Evolutionary conservation across 2,888 invertebrate genomes (phyloP).

Genomic region (Bhutanitis thaidina): DNA sequence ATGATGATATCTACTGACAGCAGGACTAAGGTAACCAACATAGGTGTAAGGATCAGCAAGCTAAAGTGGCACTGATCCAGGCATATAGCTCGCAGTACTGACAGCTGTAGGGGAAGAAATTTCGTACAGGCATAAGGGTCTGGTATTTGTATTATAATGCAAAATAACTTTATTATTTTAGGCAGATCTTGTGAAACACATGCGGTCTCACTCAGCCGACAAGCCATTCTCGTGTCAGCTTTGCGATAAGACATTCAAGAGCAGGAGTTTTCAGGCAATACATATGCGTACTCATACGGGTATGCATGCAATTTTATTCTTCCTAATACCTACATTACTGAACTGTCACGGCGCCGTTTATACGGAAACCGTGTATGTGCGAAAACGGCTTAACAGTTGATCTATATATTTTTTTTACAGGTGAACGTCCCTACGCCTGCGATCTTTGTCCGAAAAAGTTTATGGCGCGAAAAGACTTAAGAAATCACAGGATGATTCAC

Average conservation of each 20-base stretch:
- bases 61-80: too few species aligned
- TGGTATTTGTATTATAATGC: neutral
- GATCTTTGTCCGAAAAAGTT: constrained; percentile 94
- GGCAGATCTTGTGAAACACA: constrained; percentile 71
- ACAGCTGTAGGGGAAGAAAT: too few species aligned
- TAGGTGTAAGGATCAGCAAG: too few species aligned
- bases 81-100: too few species aligned
- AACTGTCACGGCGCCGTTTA: too few species aligned
- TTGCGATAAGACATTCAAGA: constrained; percentile 93
- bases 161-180: constrained; percentile 26
- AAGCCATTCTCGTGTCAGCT: constrained; percentile 91
- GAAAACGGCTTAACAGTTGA: too few species aligned
- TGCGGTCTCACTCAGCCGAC: constrained; percentile 86
- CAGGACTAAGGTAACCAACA: too few species aligned
- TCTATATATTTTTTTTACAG: constrained; percentile 35
- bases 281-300: constrained; percentile 92
- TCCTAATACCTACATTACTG: too few species aligned
- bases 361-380: too few species aligned
- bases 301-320: too few species aligned
- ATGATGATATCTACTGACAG: too few species aligned
- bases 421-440: constrained; percentile 89
- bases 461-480: constrained; percentile 94
- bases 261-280: constrained; percentile 90
- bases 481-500: constrained; percentile 94
- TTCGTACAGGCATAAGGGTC: too few species aligned